Conservation (phyloP, 2,113 vertebrate genomes). For the Silurus meridionalis region DNA sequence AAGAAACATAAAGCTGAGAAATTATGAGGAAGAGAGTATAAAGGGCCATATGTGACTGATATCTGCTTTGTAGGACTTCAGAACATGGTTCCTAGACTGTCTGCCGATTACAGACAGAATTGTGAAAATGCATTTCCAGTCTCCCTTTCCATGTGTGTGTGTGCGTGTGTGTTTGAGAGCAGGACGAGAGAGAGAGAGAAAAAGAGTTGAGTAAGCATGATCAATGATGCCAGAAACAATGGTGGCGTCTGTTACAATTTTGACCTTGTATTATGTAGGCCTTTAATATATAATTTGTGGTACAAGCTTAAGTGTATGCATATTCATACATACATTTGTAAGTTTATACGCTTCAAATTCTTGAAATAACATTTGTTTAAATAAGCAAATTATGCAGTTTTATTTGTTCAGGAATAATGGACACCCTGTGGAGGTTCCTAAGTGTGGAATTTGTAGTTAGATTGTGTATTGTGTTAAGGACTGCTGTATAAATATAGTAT, state of each 20-base stretch:
- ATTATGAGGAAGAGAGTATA: slow-evolving; percentile 27
- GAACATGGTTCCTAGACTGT: slow-evolving; percentile 18
- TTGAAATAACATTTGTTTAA: not conserved
- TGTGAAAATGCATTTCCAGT: slow-evolving; percentile 12
- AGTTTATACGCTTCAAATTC: not conserved
- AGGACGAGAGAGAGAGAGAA: no score
- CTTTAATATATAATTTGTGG: not conserved
- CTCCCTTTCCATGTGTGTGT: not conserved
- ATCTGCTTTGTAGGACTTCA: slow-evolving; percentile 34
- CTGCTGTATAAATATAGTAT: not conserved
- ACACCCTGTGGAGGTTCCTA: not conserved
- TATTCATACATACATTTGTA: not conserved
- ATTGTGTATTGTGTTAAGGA: not conserved
- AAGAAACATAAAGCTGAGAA: slow-evolving; percentile 13
- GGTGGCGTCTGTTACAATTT: not conserved
- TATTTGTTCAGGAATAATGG: not conserved
- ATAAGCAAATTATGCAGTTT: not conserved
- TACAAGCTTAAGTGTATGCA: not conserved
- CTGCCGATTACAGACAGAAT: slow-evolving; percentile 33
- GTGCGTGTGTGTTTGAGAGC: not conserved
- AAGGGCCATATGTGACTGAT: slow-evolving; percentile 24
- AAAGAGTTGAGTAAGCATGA: not conserved
- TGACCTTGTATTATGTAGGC: not conserved
- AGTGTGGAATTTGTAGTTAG: not conserved
- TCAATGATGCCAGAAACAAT: not conserved